A percentile compares a stretch with the other conserved stretches of the same genome.
Conservation (phyloP, 2,888 invertebrate genomes). For the Drosophila imparisetae region DNA sequence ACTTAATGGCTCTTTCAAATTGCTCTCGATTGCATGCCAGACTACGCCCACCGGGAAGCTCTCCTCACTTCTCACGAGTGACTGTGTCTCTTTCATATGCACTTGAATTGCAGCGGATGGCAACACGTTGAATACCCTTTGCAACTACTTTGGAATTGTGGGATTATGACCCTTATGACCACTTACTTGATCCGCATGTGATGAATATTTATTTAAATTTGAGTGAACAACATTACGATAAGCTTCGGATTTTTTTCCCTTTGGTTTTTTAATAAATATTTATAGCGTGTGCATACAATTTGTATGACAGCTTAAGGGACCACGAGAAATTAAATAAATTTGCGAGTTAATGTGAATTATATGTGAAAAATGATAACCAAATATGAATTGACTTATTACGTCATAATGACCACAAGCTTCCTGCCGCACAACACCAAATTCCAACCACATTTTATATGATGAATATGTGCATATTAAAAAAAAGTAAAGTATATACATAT, state of each 20-base stretch:
- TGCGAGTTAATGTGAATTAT: neutral
- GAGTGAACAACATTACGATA: neutral
- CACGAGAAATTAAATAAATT: neutral
- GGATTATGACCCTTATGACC: neutral
- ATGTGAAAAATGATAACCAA: neutral
- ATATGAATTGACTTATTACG: neutral
- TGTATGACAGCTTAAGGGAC: neutral
- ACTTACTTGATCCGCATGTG: neutral
- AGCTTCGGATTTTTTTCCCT: neutral
- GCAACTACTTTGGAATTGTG: neutral
- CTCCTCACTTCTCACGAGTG: neutral
- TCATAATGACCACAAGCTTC: neutral
- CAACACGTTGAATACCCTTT: constrained; percentile 31
- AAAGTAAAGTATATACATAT: neutral
- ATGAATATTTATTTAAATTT: constrained; percentile 11
- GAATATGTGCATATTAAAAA: too few species aligned
- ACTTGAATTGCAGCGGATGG: constrained; percentile 6
- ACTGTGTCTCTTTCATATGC: constrained; percentile 10
- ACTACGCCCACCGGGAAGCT: constrained; percentile 22
- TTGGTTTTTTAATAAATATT: constrained; percentile 3
- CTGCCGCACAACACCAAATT: neutral
- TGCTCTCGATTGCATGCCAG: constrained; percentile 46
- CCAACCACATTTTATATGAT: neutral
- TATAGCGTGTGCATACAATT: neutral
- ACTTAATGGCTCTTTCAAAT: constrained; percentile 55